Conservation (phyloP, 2,797 vertebrate species). For the Bradypodion ventrale region DNA sequence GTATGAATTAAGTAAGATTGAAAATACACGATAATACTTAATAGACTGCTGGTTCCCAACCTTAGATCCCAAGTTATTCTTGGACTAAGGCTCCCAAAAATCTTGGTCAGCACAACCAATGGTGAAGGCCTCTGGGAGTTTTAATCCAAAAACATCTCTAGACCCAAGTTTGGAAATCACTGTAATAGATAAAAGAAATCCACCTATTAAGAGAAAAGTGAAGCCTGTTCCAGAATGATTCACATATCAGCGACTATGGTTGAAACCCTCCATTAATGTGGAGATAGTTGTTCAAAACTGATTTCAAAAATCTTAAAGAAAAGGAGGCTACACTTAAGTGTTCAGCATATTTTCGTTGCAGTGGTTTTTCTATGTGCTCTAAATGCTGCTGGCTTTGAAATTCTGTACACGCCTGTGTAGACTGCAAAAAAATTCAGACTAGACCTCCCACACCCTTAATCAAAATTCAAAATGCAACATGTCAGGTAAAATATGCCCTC, state of each 20-base stretch:
- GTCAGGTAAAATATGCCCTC: slow-evolving; percentile 76
- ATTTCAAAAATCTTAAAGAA: slow-evolving; percentile 21
- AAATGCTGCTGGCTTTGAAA: slow-evolving; percentile 72
- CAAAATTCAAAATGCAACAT: slow-evolving; percentile 71
- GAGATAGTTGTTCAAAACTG: slow-evolving; percentile 34
- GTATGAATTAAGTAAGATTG: not conserved
- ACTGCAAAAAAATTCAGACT: slow-evolving; percentile 69
- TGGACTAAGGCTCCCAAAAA: no score
- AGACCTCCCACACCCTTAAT: slow-evolving; percentile 75
- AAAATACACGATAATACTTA: not conserved
- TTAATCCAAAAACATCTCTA: no score
- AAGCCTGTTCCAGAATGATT: not conserved
- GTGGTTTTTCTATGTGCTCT: slow-evolving; percentile 50
- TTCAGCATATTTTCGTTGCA: slow-evolving; percentile 40
- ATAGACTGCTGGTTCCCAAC: no score
- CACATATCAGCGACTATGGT: not conserved
- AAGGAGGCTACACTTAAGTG: slow-evolving; percentile 33
- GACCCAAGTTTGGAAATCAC: no score
- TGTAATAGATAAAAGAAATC: slow-evolving; percentile 4
- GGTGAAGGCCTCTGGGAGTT: no score
- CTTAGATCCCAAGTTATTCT: no score
- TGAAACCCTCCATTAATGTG: slow-evolving; percentile 6
- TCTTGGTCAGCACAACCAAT: no score
- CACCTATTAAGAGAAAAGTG: not conserved
- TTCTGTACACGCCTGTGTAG: slow-evolving; percentile 75